Evolutionary conservation across 2,113 vertebrate species (phyloP).

Genomic region (Bambusicola thoracicus): DNA sequence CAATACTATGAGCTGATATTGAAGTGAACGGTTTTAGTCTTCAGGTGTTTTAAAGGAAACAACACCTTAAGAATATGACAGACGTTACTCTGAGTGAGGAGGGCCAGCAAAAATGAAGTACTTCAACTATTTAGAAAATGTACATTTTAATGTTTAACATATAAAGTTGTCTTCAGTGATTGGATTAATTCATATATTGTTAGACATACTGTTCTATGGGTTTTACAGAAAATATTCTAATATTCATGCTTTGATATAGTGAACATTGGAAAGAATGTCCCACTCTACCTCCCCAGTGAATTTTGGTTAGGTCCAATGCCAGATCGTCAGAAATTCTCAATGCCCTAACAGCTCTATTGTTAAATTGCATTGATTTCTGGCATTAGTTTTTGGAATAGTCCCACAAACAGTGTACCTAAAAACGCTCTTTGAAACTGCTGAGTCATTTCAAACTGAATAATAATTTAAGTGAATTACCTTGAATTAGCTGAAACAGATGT

Average conservation of each 20-base stretch:
- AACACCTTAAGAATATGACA: neutral
- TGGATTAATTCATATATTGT: neutral
- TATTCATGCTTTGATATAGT: neutral
- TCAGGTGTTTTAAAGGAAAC: neutral
- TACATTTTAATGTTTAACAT: neutral
- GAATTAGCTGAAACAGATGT: constrained; percentile 41
- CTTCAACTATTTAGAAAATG: neutral
- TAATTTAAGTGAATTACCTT: constrained; percentile 33
- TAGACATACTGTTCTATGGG: neutral
- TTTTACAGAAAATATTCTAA: neutral
- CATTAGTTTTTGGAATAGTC: neutral
- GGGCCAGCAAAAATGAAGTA: neutral
- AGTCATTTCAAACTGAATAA: constrained; percentile 3
- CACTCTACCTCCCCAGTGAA: rapidly evolving
- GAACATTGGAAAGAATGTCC: neutral
- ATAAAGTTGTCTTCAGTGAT: neutral
- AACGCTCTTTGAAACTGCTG: neutral
- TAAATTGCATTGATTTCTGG: neutral
- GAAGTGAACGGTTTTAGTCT: neutral
- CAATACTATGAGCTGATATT: neutral
- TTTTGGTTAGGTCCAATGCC: neutral
- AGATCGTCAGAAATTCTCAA: neutral
- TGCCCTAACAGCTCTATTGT: neutral
- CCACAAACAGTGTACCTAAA: neutral
- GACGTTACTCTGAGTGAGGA: neutral